These are phyloP conservation scores for Macroramphosus scolopax DNA, from an alignment of 2,797 vertebrate species.

Conservation along the genomic window DNA sequence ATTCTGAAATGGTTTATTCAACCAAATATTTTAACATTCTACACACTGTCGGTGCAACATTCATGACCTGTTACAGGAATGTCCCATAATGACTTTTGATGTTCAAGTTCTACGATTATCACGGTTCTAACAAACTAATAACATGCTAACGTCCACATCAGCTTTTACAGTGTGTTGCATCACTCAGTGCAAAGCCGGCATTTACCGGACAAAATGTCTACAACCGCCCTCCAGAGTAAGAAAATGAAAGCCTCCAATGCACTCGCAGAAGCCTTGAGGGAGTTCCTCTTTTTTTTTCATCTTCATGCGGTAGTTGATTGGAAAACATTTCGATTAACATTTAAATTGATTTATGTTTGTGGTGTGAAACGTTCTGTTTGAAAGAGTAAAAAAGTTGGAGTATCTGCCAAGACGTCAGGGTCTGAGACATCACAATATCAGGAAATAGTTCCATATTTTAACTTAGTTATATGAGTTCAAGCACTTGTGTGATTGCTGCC, in stretches of 20 bases:
- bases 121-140: background rate
- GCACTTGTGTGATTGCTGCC: too few relatives aligned
- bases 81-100: background rate
- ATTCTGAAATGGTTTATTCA: background rate
- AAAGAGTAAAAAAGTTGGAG: constrained; percentile 3
- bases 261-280: constrained; percentile 11
- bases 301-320: constrained; percentile 21
- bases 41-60: too few relatives aligned
- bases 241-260: constrained; percentile 2
- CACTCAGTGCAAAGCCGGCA: too few relatives aligned
- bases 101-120: background rate
- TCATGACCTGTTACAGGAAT: too few relatives aligned
- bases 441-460: constrained; percentile 8
- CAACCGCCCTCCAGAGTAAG: background rate
- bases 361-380: constrained; percentile 1
- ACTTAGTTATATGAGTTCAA: constrained; percentile 12
- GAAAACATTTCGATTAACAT: constrained; percentile 19
- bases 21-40: too few relatives aligned
- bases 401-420: too few relatives aligned
- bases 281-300: constrained; percentile 16
- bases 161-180: constrained; percentile 12
- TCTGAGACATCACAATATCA: background rate
- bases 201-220: too few relatives aligned
- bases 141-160: constrained; percentile 5
- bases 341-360: constrained; percentile 30